These are phyloP conservation scores for Anthophora plumipes DNA, from an alignment of 2,888 invertebrate genomes.

Conservation along the genomic window DNA sequence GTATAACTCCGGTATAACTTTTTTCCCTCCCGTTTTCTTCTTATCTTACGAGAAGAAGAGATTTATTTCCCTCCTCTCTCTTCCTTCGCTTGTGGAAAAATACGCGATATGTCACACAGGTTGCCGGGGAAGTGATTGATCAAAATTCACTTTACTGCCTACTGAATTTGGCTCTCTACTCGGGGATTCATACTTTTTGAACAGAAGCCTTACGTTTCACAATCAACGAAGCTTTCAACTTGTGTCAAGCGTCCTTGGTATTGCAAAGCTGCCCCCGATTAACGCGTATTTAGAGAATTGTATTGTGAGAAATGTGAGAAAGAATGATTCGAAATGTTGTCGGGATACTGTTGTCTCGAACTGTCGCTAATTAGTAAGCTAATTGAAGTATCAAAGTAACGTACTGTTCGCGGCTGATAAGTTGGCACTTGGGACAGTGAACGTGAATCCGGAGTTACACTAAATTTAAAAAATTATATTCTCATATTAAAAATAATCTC, in stretches of 20 bases:
- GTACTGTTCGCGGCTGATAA: no score
- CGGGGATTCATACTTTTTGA: conserved; percentile 26
- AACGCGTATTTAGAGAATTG: background rate
- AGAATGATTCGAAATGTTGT: background rate
- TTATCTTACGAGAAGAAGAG: background rate
- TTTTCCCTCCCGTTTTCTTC: background rate
- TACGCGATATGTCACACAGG: conserved; percentile 23
- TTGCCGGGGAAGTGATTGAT: conserved; percentile 22
- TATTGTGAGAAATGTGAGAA: conserved; percentile 1
- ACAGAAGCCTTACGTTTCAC: conserved; percentile 36
- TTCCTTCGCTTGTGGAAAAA: background rate
- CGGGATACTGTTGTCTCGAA: no score
- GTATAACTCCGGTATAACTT: background rate
- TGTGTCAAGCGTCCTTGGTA: conserved; percentile 1
- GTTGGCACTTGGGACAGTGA: no score
- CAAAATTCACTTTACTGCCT: conserved; percentile 28
- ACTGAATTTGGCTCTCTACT: conserved; percentile 42
- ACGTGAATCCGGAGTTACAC: no score
- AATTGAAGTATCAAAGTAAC: no score
- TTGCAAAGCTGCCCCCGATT: conserved; percentile 1
- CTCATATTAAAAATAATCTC: no score
- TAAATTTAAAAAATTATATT: no score
- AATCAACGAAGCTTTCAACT: conserved; percentile 43
- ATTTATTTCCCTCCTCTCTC: background rate
- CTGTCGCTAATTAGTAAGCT: no score